A percentile compares a stretch with the other conserved stretches of the same genome.
Conservation (phyloP, 2,888 invertebrate genomes). For the Ophion ventricosus region DNA sequence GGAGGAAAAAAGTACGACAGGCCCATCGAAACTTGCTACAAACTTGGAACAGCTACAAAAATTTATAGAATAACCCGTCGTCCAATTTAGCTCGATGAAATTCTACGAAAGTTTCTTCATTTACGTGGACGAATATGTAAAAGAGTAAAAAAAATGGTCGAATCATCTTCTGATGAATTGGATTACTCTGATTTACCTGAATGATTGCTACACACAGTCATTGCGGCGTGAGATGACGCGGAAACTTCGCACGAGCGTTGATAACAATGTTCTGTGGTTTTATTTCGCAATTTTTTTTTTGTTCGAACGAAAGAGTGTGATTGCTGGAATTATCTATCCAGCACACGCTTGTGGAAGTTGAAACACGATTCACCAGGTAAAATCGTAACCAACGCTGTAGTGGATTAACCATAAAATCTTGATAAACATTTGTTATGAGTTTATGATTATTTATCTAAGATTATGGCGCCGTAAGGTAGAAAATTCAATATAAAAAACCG, state of each 20-base stretch:
- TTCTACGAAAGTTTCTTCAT: neutral
- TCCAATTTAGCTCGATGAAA: neutral
- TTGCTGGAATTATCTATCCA: neutral
- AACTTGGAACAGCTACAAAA: neutral
- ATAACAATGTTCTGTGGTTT: neutral
- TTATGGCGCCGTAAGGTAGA: neutral
- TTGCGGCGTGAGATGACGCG: neutral
- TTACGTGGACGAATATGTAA: neutral
- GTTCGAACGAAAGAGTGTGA: neutral
- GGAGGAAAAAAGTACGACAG: neutral
- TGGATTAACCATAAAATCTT: slow-evolving; percentile 2
- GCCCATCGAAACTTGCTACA: neutral
- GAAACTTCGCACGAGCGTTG: neutral
- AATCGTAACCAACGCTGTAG: neutral
- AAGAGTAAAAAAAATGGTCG: neutral
- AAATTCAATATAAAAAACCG: neutral
- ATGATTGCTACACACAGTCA: neutral
- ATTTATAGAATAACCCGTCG: neutral
- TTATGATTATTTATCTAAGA: slow-evolving; percentile 4
- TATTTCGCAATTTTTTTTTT: neutral
- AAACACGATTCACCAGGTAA: slow-evolving; percentile 3
- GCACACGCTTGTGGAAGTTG: neutral
- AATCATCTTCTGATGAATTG: neutral
- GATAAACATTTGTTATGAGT: slow-evolving; percentile 8
- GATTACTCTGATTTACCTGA: neutral